Conservation (phyloP, 2,797 vertebrate genomes). For the Octomys mimax region DNA sequence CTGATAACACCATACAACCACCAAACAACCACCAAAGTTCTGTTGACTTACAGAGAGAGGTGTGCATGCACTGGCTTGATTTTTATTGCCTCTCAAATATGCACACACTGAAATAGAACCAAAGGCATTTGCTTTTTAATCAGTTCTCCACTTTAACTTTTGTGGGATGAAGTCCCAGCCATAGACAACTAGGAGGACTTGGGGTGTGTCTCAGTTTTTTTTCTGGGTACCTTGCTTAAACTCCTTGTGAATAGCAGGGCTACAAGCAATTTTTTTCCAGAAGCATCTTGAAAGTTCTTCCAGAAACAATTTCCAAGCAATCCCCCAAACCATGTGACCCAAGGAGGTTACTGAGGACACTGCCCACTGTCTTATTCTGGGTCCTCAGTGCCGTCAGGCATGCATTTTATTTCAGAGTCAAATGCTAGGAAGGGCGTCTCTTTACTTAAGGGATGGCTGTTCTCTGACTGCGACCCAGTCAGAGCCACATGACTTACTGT, state of each 20-base stretch:
- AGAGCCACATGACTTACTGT: background rate
- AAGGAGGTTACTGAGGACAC: background rate
- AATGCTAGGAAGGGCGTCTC: background rate
- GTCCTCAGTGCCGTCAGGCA: background rate
- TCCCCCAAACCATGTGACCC: background rate
- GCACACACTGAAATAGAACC: background rate
- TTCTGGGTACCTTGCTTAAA: background rate
- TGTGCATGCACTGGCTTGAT: no score
- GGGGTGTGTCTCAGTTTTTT: background rate
- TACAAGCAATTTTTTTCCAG: background rate
- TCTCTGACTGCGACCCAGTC: background rate
- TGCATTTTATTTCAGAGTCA: background rate
- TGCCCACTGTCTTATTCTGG: background rate
- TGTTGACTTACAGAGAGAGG: background rate
- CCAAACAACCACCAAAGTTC: background rate
- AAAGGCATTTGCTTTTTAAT: slow-evolving; percentile 11
- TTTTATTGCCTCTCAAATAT: background rate
- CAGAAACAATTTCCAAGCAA: background rate
- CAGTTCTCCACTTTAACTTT: background rate
- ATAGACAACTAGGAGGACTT: background rate
- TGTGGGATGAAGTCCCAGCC: background rate
- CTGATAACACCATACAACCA: background rate
- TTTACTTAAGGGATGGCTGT: background rate
- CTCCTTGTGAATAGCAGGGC: background rate
- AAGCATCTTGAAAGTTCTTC: background rate